phyloP scores from a whole-genome alignment of 1,140 invertebrate genomes.

The Parasteatoda tepidariorum region DNA sequence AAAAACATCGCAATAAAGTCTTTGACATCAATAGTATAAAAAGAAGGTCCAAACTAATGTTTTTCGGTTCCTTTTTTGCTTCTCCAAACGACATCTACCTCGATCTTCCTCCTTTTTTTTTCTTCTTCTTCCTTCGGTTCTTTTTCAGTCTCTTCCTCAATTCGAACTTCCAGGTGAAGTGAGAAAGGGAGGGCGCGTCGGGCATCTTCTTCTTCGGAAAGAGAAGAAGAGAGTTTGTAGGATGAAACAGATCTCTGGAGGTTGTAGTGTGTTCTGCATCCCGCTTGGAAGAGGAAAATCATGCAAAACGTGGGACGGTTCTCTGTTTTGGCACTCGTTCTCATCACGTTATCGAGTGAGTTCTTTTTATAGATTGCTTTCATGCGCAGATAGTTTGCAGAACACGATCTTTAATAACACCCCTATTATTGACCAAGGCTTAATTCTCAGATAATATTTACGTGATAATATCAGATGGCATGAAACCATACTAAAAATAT shows the following conservation, averaged over 20 bases:
- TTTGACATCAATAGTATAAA: too few species aligned
- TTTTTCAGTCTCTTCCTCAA: too few species aligned
- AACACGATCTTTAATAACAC: too few species aligned
- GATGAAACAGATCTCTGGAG: background rate
- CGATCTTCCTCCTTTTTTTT: background rate
- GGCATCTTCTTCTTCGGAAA: constrained; percentile 16
- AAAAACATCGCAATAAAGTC: too few species aligned
- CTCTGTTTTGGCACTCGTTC: background rate
- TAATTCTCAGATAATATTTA: too few species aligned
- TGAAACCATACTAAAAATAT: too few species aligned
- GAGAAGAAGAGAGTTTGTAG: constrained; percentile 3
- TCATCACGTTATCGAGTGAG: background rate
- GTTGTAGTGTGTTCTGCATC: background rate
- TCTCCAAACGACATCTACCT: constrained; percentile 36
- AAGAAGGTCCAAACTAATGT: background rate
- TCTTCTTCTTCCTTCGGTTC: background rate
- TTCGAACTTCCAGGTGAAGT: constrained; percentile 30
- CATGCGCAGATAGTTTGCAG: too few species aligned
- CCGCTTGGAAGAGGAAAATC: too few species aligned
- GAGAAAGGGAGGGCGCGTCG: background rate
- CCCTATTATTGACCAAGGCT: too few species aligned
- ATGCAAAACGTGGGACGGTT: too few species aligned
- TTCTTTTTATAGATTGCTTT: background rate
- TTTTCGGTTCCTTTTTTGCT: background rate
- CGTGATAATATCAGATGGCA: too few species aligned